Percentiles rank a stretch among this genome's conserved stretches.
phyloP scores from a whole-genome alignment of 2,888 invertebrate species.

The Empis stercorea region DNA sequence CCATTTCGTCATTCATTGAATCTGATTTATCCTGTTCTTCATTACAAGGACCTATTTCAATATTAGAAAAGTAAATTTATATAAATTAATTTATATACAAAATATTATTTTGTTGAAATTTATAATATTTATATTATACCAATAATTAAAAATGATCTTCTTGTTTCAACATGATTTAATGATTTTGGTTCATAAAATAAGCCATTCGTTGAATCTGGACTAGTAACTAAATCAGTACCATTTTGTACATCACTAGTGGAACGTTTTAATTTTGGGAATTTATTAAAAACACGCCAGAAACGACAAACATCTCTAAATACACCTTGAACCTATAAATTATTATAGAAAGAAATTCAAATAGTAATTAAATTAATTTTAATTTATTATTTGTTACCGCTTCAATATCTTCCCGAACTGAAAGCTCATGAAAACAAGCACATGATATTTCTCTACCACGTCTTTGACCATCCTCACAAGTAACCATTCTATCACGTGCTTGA shows the following conservation, averaged over 20 bases:
- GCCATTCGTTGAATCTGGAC: conserved; percentile 37
- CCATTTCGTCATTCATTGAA: conserved; percentile 39
- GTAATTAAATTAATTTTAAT: too few species aligned
- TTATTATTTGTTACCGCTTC: conserved; percentile 56
- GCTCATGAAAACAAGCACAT: conserved; percentile 73
- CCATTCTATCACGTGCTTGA: conserved; percentile 67
- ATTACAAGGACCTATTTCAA: conserved; percentile 42
- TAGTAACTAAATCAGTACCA: conserved; percentile 38
- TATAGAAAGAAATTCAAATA: conserved; percentile 6
- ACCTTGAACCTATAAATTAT: conserved; percentile 47
- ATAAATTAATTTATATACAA: neutral
- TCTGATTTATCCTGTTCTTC: conserved; percentile 47
- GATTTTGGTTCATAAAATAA: conserved; percentile 34
- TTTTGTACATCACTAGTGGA: conserved; percentile 44
- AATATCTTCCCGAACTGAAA: conserved; percentile 70
- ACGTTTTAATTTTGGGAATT: conserved; percentile 50
- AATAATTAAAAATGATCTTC: conserved; percentile 31
- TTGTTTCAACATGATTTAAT: conserved; percentile 20
- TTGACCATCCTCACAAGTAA: conserved; percentile 60
- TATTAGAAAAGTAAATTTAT: conserved; percentile 6
- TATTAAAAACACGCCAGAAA: conserved; percentile 60
- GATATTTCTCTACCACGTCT: conserved; percentile 63
- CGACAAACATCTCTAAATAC: conserved; percentile 65
- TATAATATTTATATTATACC: conserved; percentile 16
- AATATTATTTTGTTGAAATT: too few species aligned